These are phyloP conservation scores for Clarias batrachus DNA, from an alignment of 2,113 vertebrate genomes.

Conservation along the genomic window DNA sequence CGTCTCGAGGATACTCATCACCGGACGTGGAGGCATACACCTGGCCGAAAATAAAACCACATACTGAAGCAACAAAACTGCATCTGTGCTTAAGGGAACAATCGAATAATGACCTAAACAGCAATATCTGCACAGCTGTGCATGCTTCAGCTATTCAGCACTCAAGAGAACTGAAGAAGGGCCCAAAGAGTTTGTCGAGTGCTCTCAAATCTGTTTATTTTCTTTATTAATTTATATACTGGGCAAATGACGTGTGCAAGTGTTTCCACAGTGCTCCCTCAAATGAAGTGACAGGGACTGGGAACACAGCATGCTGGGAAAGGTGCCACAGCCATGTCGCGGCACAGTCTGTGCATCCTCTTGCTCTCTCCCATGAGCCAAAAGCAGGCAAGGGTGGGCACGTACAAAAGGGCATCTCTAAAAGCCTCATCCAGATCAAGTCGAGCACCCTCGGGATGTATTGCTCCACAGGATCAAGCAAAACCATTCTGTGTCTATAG, in stretches of 20 bases:
- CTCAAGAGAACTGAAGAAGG: conserved; percentile 3
- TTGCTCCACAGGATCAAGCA: conserved; percentile 42
- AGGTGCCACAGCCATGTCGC: conserved; percentile 69
- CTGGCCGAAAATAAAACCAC: conserved; percentile 65
- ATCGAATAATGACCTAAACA: conserved; percentile 17
- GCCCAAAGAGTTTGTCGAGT: conserved; percentile 30
- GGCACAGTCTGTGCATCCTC: conserved; percentile 75
- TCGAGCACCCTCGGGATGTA: conserved; percentile 20
- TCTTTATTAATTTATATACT: conserved; percentile 40
- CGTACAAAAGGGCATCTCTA: conserved; percentile 46
- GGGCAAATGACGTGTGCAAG: conserved; percentile 48
- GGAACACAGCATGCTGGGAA: conserved; percentile 76
- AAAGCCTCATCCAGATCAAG: conserved; percentile 42
- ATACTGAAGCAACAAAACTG: conserved; percentile 14
- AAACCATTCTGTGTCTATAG: background rate
- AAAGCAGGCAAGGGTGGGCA: conserved; percentile 62
- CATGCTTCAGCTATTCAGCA: conserved; percentile 32
- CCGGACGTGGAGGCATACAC: conserved; percentile 93
- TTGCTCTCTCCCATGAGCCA: conserved; percentile 68
- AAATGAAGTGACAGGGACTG: conserved; percentile 61
- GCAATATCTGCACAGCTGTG: conserved; percentile 34
- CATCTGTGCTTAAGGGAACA: conserved; percentile 23
- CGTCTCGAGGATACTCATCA: conserved; percentile 89
- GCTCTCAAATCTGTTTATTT: conserved; percentile 15
- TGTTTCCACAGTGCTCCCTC: conserved; percentile 57